Evolutionary conservation across 53 echinoderm and acorn worm genomes (phyloP), one percentile per base, ranked within the genome.

Genomic region (Luidia sarsii): DNA sequence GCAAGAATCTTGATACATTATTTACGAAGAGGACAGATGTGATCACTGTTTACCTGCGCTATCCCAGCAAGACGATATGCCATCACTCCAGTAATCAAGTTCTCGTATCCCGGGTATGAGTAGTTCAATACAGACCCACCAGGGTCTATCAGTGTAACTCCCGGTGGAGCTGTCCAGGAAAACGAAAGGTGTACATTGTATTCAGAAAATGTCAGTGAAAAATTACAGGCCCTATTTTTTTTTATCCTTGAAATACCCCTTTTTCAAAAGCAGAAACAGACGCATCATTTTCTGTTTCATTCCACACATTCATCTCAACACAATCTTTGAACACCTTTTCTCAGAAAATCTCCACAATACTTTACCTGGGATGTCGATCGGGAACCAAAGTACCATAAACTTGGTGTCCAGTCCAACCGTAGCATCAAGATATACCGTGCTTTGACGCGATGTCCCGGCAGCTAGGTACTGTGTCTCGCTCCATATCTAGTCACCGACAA

Each of bases 361-460:
- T 29, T 57, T 27, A 57, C 59, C 9, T 57, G 10, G 25, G 30
- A 6, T 9, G 6, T 14, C 59, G 14, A 3, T 0, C 21, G 21
- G 13, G 0, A 56, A 0, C 72, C 72, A 72, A 0, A 50, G 31
- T 7, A 72, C 23, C 10, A 39, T 38, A 39, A 72, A 72, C 54
- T 25, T 53, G 15, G 72, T 72, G 20, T 55, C 61, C 33, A 43
- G 45, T 7, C 79, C 64, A 13, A 79, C 57, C 0, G 79, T 79
- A 18, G 45, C 46, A 62, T 79, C 79, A n/a, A 79, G 57, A 64
- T 63, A 63, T 11, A 30, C 19, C 2, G 36, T 5, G 0, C 21
- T n/a, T n/a, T n/a, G n/a, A n/a, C n/a, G n/a, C n/a, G n/a, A n/a
- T n/a, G 22, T 64, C 1, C 32, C 64, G 3, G 39, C 31, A 1